Conservation (phyloP, 1,140 invertebrate genomes). For the Drosophila sturtevanti region DNA sequence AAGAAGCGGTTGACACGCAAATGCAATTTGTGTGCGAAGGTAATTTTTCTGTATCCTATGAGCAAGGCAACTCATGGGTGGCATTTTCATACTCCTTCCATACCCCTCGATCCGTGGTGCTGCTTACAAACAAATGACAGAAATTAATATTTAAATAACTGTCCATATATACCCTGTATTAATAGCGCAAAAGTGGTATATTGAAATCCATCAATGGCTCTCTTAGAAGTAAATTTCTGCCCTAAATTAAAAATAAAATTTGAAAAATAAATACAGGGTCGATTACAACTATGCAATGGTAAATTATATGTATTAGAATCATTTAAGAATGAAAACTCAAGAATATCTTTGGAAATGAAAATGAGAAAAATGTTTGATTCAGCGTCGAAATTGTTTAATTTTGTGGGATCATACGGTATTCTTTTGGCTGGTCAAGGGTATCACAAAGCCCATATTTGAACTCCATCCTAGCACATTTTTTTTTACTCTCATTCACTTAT, state of each 20-base stretch:
- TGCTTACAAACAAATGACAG: slow-evolving; percentile 42
- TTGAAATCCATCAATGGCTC: too few relatives aligned
- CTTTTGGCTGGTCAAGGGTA: background rate
- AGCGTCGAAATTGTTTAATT: too few relatives aligned
- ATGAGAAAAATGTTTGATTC: too few relatives aligned
- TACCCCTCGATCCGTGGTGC: background rate
- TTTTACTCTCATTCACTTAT: slow-evolving; percentile 22
- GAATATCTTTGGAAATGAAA: too few relatives aligned
- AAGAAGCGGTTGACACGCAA: slow-evolving; percentile 64
- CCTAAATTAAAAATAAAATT: too few relatives aligned
- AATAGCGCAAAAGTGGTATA: background rate
- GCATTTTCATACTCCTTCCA: background rate
- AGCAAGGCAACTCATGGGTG: slow-evolving; percentile 18
- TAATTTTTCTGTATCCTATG: slow-evolving; percentile 45
- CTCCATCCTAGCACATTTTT: background rate
- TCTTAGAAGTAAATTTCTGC: too few relatives aligned
- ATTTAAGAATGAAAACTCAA: too few relatives aligned
- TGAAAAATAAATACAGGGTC: too few relatives aligned
- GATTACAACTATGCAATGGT: too few relatives aligned
- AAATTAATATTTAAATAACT: slow-evolving; percentile 61
- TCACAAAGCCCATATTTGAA: background rate
- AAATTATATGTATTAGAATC: too few relatives aligned
- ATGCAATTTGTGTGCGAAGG: slow-evolving; percentile 72
- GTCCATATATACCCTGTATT: slow-evolving; percentile 15
- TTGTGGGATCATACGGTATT: too few relatives aligned